These are phyloP conservation scores for Papilio elwesi DNA, from an alignment of 2,888 invertebrate species.

Conservation along the genomic window DNA sequence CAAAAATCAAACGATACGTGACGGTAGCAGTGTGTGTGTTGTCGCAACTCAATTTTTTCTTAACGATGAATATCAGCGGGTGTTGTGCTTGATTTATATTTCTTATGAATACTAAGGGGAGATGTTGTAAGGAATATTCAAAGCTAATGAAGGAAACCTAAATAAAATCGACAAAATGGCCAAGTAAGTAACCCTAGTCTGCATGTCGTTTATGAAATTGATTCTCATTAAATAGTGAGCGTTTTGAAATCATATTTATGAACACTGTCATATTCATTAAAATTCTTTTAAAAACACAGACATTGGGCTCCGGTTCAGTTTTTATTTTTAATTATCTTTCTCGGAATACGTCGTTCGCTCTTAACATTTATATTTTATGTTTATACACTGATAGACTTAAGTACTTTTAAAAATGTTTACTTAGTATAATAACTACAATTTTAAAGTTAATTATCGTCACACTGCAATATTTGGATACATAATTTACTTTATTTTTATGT, in stretches of 20 bases:
- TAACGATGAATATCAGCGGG: slow-evolving; percentile 53
- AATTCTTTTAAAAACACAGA: not conserved
- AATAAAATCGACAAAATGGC: slow-evolving; percentile 66
- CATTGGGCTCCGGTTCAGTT: not conserved
- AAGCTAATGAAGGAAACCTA: slow-evolving; percentile 44
- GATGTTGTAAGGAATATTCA: slow-evolving; percentile 55
- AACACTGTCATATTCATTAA: too few species aligned
- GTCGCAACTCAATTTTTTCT: slow-evolving; percentile 28
- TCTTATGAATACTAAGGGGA: slow-evolving; percentile 42
- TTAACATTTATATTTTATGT: not conserved
- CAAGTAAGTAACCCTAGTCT: slow-evolving; percentile 63
- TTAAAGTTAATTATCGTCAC: too few species aligned
- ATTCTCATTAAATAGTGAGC: slow-evolving; percentile 16
- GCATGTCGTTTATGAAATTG: slow-evolving; percentile 20
- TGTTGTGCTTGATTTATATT: slow-evolving; percentile 49
- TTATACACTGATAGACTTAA: too few species aligned
- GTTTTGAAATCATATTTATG: slow-evolving; percentile 2
- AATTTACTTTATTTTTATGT: too few species aligned
- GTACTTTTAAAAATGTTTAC: too few species aligned
- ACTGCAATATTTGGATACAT: too few species aligned
- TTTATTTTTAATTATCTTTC: slow-evolving; percentile 4
- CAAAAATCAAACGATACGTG: slow-evolving; percentile 21
- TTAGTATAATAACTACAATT: too few species aligned
- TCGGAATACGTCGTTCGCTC: not conserved
- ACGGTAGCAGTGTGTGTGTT: slow-evolving; percentile 1